Evolutionary conservation across 2,113 vertebrate species (phyloP).

Genomic region (Anas platyrhynchos): DNA sequence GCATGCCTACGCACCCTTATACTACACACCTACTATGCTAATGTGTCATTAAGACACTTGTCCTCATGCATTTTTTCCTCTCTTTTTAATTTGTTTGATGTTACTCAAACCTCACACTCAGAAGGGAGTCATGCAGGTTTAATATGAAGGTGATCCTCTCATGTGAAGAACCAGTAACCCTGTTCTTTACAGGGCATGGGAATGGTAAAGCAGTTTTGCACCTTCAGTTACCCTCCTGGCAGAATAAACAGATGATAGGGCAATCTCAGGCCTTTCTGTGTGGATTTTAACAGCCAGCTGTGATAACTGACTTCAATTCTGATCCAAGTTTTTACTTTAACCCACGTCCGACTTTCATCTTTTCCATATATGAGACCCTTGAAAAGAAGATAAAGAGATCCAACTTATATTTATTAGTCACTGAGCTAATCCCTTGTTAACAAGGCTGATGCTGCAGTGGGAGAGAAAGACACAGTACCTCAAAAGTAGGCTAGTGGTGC

Average conservation of each 20-base stretch:
- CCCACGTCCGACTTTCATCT: not conserved
- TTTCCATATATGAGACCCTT: not conserved
- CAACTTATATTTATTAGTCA: not conserved
- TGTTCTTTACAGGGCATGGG: not conserved
- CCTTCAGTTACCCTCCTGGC: not conserved
- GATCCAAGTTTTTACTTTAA: not conserved
- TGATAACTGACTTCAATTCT: not conserved
- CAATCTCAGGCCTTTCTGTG: not conserved
- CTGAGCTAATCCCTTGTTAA: not conserved
- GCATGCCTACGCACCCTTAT: accelerated
- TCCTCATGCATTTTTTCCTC: not conserved
- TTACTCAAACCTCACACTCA: not conserved
- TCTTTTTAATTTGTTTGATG: accelerated
- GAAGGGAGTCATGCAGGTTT: not conserved
- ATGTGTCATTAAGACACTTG: not conserved
- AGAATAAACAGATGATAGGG: not conserved
- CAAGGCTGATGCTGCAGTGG: not conserved
- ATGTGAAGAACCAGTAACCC: not conserved
- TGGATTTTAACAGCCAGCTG: not conserved
- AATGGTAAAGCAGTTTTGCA: not conserved
- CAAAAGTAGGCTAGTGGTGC: not conserved
- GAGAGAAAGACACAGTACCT: not conserved
- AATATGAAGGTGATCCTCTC: not conserved
- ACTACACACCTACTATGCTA: accelerated
- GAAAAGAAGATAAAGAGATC: not conserved